Evolutionary conservation across 2,888 invertebrate genomes (phyloP).

Genomic region (Altica lythri): DNA sequence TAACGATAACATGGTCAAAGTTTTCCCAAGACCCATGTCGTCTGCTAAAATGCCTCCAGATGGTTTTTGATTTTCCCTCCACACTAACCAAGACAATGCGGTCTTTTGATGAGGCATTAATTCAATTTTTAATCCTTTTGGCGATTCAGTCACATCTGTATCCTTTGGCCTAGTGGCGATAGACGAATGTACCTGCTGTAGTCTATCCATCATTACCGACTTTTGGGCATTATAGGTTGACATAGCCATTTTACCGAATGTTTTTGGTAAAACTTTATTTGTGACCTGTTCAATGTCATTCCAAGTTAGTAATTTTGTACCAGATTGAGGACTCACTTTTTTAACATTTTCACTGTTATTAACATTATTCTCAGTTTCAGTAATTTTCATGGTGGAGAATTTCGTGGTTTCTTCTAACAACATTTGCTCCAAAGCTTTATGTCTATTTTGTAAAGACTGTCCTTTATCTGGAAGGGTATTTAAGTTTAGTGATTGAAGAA

Average conservation of each 20-base stretch:
- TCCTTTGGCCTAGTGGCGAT: slow-evolving; percentile 70
- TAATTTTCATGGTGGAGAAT: slow-evolving; percentile 60
- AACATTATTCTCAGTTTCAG: too few species aligned
- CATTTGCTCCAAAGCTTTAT: slow-evolving; percentile 57
- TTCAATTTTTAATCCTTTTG: slow-evolving; percentile 65
- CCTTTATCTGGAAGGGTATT: slow-evolving; percentile 68
- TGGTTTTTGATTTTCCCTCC: slow-evolving; percentile 83
- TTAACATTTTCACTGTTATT: slow-evolving; percentile 42
- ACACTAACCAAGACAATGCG: slow-evolving; percentile 85
- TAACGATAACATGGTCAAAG: slow-evolving; percentile 80
- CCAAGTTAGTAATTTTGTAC: slow-evolving; percentile 54
- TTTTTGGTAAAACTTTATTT: slow-evolving; percentile 61
- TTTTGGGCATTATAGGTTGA: slow-evolving; percentile 71
- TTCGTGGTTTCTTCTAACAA: slow-evolving; percentile 59
- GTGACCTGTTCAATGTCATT: slow-evolving; percentile 62
- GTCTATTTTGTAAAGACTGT: slow-evolving; percentile 59
- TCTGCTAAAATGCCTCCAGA: slow-evolving; percentile 76
- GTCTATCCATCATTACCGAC: slow-evolving; percentile 70
- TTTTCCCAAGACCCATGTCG: slow-evolving; percentile 85
- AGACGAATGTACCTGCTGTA: slow-evolving; percentile 73
- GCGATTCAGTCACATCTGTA: slow-evolving; percentile 63
- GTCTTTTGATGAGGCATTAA: slow-evolving; percentile 85
- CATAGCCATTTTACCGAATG: slow-evolving; percentile 67
- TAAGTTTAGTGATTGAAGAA: slow-evolving; percentile 48
- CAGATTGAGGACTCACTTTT: neutral